phyloP scores from a whole-genome alignment of 1,140 invertebrate species.

The Holcopasites calliopsidis region DNA sequence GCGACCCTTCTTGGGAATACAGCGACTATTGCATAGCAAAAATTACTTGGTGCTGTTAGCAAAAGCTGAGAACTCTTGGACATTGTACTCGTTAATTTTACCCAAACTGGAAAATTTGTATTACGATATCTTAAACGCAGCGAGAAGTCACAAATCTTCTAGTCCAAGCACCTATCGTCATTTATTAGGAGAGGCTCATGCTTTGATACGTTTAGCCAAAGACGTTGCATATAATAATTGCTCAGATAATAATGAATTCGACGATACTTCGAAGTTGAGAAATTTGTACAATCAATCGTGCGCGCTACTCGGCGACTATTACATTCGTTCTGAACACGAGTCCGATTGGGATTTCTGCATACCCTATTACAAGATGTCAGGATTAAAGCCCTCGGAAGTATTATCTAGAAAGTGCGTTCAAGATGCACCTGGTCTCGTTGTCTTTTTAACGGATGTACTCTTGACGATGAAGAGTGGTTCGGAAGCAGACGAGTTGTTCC shows the following conservation, averaged over 20 bases:
- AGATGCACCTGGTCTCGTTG: constrained; percentile 78
- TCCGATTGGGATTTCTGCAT: constrained; percentile 81
- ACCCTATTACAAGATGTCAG: constrained; percentile 83
- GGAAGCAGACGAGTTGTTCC: constrained; percentile 77
- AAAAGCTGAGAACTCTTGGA: constrained; percentile 83
- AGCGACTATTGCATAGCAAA: constrained; percentile 83
- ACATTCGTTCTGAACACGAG: constrained; percentile 81
- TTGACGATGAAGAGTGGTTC: constrained; percentile 74
- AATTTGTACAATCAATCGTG: constrained; percentile 82
- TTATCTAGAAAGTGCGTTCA: constrained; percentile 72
- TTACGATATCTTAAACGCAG: constrained; percentile 84
- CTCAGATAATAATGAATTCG: constrained; percentile 42
- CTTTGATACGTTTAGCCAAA: constrained; percentile 81
- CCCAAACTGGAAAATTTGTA: constrained; percentile 83
- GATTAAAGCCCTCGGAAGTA: constrained; percentile 78
- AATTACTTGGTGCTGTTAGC: constrained; percentile 84
- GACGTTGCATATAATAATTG: constrained; percentile 68
- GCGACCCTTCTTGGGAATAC: constrained; percentile 86
- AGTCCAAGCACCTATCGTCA: constrained; percentile 84
- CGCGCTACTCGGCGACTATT: constrained; percentile 83
- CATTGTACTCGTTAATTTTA: constrained; percentile 84
- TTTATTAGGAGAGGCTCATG: constrained; percentile 84
- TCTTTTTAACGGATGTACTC: constrained; percentile 79
- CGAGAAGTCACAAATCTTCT: constrained; percentile 81
- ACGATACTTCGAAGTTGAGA: constrained; percentile 72